Conservation (phyloP, 2,888 invertebrate species). For the Sphaerophoria rueppellii region DNA sequence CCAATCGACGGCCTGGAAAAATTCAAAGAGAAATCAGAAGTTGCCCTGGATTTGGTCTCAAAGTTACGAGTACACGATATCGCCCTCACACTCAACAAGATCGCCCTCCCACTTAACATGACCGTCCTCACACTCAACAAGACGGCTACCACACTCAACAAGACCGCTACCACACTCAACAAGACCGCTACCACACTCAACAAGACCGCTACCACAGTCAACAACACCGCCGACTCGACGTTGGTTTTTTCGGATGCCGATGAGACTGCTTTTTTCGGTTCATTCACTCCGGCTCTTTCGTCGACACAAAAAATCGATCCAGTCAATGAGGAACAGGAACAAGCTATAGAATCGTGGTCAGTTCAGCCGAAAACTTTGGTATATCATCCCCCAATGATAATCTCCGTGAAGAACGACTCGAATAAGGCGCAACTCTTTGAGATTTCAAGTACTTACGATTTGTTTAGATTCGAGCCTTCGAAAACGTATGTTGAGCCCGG, state of each 20-base stretch:
- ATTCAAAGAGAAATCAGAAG: slow-evolving; percentile 78
- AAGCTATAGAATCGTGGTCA: slow-evolving; percentile 76
- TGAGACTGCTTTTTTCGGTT: slow-evolving; percentile 80
- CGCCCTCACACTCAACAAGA: slow-evolving; percentile 80
- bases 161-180: no score
- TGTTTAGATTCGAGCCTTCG: slow-evolving; percentile 77
- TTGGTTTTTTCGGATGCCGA: slow-evolving; percentile 79
- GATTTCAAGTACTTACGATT: slow-evolving; percentile 76
- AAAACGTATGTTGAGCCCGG: slow-evolving; percentile 78
- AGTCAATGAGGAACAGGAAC: slow-evolving; percentile 76
- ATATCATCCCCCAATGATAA: slow-evolving; percentile 74
- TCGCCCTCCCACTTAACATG: no score
- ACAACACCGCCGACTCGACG: slow-evolving; percentile 78
- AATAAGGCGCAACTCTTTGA: slow-evolving; percentile 78
- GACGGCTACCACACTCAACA: no score
- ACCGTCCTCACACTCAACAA: no score
- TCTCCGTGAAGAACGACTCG: slow-evolving; percentile 76
- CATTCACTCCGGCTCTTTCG: slow-evolving; percentile 77
- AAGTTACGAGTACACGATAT: slow-evolving; percentile 79
- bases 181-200: no score
- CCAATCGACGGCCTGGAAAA: slow-evolving; percentile 75
- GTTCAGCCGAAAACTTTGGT: slow-evolving; percentile 76
- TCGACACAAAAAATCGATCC: slow-evolving; percentile 77
- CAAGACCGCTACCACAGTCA: slow-evolving; percentile 75
- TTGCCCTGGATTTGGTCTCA: slow-evolving; percentile 78